Base-by-base conservation (phyloP, 64 coral and sea anemone species). In the Stichodactyla helianthus region DNA sequence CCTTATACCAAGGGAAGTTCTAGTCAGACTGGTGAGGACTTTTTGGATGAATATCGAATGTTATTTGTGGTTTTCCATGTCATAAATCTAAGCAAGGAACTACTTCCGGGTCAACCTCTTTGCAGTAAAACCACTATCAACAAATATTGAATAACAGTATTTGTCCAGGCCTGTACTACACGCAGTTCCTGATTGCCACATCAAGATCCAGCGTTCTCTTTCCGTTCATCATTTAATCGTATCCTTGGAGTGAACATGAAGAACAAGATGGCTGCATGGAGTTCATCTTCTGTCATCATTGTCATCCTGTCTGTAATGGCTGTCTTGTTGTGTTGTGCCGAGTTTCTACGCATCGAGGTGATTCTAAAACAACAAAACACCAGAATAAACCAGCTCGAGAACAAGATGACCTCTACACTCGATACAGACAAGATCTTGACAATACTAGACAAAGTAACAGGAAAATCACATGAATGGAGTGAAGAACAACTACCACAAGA, bases 391-490 rank as follows among this genome's bases (percentile, higher is more conserved):
- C 63, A 67, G 63, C 18, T 67, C 6, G 63, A 67, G 63, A 67
- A 67, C 63, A 67, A 67, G 63, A 23, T 67, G 19, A 67, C 63
- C 63, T 67, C 63, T 67, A 67, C 63, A 67, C 63, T 67, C 63
- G 5, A 19, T 67, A 67, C 63, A 67, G 63, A 67, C 63, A 67
- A 67, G 63, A 67, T 67, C 19, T 67, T 67, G 5, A 67, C 5
- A n/a, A 68, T 68, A 68, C 19, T 68, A 0, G 18, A 68, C 4
- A 68, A 68, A 68, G 4, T 68, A 68, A 68, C 19, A 68, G 63
- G 63, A 68, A 68, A 68, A 68, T 5, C 8, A 68, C 19, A n/a
- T 22, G n/a, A n/a, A 23, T 22, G 5, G 19, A 68, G 63, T 68
- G 63, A 68, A 68, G 63, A 68, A 23, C 4, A 68, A 68, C 63